Percentiles rank a stretch among this genome's conserved stretches.
phyloP scores from a whole-genome alignment of 2,113 vertebrate species.

The Psilopsiagon aurifrons region DNA sequence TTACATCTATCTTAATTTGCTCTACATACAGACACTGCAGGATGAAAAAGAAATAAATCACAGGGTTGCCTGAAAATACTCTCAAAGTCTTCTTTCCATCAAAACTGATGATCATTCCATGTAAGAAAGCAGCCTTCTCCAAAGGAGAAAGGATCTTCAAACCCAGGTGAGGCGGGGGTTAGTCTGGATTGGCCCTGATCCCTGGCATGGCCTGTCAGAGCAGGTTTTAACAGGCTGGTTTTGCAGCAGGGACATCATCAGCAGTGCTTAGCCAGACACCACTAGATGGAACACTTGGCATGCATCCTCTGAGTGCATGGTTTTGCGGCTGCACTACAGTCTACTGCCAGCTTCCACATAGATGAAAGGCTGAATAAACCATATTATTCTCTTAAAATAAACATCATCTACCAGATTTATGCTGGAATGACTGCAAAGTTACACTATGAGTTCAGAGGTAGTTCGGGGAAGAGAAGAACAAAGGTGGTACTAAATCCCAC shows the following conservation, averaged over 20 bases:
- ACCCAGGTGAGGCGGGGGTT: not conserved
- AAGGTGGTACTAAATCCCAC: not conserved
- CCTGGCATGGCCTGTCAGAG: not conserved
- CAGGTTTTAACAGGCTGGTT: not conserved
- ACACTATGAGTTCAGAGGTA: accelerated
- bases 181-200: not conserved
- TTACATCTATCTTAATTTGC: not conserved
- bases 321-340: not conserved
- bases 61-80: not conserved
- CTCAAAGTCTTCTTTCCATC: not conserved
- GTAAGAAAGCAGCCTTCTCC: not conserved
- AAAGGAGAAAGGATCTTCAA: not conserved
- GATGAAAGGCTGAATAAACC: not conserved
- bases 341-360: not conserved
- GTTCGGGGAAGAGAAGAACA: not conserved
- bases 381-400: not conserved
- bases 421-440: not conserved
- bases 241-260: not conserved
- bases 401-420: not conserved
- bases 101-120: not conserved
- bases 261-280: not conserved
- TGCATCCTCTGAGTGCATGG: accelerated
- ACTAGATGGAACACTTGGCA: not conserved
- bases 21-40: not conserved
- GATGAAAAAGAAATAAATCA: not conserved